Evolutionary conservation across 2,113 vertebrate species (phyloP).

Genomic region (Thamnaconus septentrionalis): DNA sequence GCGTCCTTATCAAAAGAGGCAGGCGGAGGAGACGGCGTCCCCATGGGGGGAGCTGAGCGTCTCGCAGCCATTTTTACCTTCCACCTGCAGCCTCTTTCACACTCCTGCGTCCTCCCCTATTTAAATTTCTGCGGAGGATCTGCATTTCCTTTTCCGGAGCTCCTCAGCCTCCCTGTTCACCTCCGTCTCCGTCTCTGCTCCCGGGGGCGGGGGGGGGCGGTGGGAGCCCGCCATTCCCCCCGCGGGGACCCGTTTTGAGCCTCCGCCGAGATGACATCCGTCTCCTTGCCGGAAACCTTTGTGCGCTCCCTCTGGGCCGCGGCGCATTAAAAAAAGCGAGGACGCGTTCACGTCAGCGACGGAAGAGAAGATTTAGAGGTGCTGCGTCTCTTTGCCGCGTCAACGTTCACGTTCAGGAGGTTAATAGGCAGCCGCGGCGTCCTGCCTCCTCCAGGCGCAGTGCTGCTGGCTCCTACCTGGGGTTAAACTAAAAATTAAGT

Average conservation of each 20-base stretch:
- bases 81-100: slow-evolving; percentile 1
- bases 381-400: not conserved
- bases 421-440: slow-evolving; percentile 29
- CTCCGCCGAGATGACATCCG: slow-evolving; percentile 57
- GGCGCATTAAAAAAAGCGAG: slow-evolving; percentile 20
- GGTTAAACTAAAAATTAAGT: slow-evolving; percentile 28
- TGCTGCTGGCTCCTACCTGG: slow-evolving; percentile 23
- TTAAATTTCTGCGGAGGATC: not conserved
- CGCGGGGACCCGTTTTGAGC: slow-evolving; percentile 38
- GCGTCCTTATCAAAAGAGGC: slow-evolving; percentile 56
- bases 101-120: not conserved
- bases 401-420: slow-evolving; percentile 19
- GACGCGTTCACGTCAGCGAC: not conserved
- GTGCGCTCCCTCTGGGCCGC: not conserved
- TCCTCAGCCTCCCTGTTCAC: not conserved
- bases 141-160: slow-evolving; percentile 15
- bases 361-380: slow-evolving; percentile 15
- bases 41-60: slow-evolving; percentile 26
- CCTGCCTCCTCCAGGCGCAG: slow-evolving; percentile 14
- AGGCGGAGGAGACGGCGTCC: slow-evolving; percentile 42
- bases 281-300: slow-evolving; percentile 30
- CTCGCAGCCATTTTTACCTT: slow-evolving; percentile 22
- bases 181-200: slow-evolving; percentile 22
- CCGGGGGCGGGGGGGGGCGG: not conserved
- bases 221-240: slow-evolving; percentile 33